Evolutionary conservation across 1,140 invertebrate genomes (phyloP).

Genomic region (Panulirus ornatus): DNA sequence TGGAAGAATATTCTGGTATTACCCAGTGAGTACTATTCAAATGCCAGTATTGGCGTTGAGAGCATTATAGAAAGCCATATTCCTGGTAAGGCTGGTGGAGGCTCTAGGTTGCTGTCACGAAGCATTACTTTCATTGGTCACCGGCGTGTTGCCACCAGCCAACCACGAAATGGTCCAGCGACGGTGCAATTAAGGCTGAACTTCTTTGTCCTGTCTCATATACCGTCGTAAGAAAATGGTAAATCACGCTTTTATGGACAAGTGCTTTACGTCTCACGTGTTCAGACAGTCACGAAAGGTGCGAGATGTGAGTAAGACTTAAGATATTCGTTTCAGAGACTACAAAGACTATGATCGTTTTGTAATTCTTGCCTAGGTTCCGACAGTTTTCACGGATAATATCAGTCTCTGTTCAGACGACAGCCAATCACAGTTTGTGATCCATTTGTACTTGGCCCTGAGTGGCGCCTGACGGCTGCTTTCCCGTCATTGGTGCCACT

Average conservation of each 20-base stretch:
- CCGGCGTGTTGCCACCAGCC: slow-evolving; percentile 16
- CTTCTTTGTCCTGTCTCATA: slow-evolving; percentile 35
- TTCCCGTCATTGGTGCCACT: not conserved
- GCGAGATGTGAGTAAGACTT: not conserved
- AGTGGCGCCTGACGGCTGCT: not conserved
- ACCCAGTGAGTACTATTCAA: no score
- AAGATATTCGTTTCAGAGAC: not conserved
- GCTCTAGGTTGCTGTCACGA: slow-evolving; percentile 27
- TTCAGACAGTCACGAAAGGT: not conserved
- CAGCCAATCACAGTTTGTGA: not conserved
- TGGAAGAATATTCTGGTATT: no score
- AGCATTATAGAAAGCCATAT: no score
- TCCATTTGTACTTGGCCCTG: not conserved
- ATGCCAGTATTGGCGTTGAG: no score
- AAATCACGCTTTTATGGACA: slow-evolving; percentile 28
- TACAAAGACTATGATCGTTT: no score
- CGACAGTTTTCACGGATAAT: not conserved
- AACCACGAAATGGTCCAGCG: slow-evolving; percentile 53
- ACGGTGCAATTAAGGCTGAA: slow-evolving; percentile 14
- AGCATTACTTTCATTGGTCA: slow-evolving; percentile 27
- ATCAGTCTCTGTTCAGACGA: not conserved
- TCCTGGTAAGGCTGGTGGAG: no score
- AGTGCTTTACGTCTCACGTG: slow-evolving; percentile 21
- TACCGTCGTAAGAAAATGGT: not conserved
- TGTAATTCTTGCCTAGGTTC: not conserved